Evolutionary conservation across 2,888 invertebrate genomes (phyloP).

Genomic region (Drosophila formosana): DNA sequence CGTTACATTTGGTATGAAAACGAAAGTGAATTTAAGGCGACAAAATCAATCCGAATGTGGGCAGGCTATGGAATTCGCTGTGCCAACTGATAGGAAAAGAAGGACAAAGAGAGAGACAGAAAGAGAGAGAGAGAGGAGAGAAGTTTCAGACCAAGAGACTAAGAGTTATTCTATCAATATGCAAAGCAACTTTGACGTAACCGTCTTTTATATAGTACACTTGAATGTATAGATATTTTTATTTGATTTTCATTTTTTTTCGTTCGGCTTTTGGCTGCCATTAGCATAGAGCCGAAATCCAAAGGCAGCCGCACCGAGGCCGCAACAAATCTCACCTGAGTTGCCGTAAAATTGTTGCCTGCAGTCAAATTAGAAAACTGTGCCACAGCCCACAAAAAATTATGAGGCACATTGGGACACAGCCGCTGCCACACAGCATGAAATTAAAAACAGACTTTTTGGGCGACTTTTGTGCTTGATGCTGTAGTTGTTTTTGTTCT

Average conservation of each 20-base stretch:
- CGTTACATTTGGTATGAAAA: conserved; percentile 35
- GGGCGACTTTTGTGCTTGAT: conserved; percentile 40
- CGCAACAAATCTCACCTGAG: conserved; percentile 75
- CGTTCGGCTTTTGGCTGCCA: conserved; percentile 29
- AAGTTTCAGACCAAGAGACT: conserved; percentile 14
- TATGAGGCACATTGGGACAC: conserved; percentile 72
- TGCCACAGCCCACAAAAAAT: conserved; percentile 71
- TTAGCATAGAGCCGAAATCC: conserved; percentile 32
- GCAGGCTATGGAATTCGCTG: conserved; percentile 36
- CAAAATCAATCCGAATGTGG: conserved; percentile 42
- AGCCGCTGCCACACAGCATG: conserved; percentile 57
- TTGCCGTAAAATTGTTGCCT: conserved; percentile 68
- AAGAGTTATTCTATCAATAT: conserved; percentile 64
- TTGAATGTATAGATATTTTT: conserved; percentile 7
- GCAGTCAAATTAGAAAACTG: conserved; percentile 76
- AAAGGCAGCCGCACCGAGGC: conserved; percentile 35
- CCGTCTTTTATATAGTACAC: conserved; percentile 25
- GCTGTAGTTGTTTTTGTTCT: conserved; percentile 21
- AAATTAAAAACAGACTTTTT: conserved; percentile 79
- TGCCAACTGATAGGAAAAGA: background rate
- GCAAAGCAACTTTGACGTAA: conserved; percentile 67
- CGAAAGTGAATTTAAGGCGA: conserved; percentile 43
- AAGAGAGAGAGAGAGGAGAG: background rate
- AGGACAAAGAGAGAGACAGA: background rate
- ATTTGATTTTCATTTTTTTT: conserved; percentile 10